Evolutionary conservation across 2,888 invertebrate species (phyloP).

Genomic region (Gymnosoma rotundatum): DNA sequence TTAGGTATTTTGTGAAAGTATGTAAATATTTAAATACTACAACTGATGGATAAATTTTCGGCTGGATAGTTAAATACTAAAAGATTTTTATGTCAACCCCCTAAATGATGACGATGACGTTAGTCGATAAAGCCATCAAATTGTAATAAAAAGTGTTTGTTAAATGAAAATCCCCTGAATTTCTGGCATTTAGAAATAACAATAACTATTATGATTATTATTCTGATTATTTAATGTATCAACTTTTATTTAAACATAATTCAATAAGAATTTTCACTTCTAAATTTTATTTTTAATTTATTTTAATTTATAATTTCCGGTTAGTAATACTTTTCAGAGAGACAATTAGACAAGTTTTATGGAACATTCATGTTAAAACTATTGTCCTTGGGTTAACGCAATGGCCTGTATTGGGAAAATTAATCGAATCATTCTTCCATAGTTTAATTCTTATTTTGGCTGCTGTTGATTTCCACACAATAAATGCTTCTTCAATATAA

Average conservation of each 20-base stretch:
- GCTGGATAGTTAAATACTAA: constrained; percentile 23
- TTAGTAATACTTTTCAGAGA: no score
- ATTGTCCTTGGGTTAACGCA: no score
- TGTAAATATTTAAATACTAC: constrained; percentile 52
- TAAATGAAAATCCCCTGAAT: constrained; percentile 77
- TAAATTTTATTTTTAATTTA: no score
- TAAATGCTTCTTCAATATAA: no score
- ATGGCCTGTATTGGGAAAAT: no score
- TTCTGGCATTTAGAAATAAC: constrained; percentile 75
- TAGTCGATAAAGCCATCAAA: constrained; percentile 50
- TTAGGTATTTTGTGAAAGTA: constrained; percentile 32
- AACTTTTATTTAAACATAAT: constrained; percentile 19
- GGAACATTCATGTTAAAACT: no score
- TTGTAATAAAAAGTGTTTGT: constrained; percentile 65
- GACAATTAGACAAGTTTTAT: no score
- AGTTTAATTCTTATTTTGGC: no score
- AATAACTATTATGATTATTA: constrained; percentile 65
- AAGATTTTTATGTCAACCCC: constrained; percentile 13
- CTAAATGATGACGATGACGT: constrained; percentile 34
- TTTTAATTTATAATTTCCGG: neutral
- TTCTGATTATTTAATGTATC: constrained; percentile 17
- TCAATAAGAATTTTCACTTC: constrained; percentile 5
- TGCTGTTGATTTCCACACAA: no score
- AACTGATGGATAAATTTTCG: constrained; percentile 18
- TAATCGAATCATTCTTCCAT: no score